Evolutionary conservation across 1,140 invertebrate species (phyloP), one percentile per base, ranked within the genome.

Genomic region (Bombus turneri): DNA sequence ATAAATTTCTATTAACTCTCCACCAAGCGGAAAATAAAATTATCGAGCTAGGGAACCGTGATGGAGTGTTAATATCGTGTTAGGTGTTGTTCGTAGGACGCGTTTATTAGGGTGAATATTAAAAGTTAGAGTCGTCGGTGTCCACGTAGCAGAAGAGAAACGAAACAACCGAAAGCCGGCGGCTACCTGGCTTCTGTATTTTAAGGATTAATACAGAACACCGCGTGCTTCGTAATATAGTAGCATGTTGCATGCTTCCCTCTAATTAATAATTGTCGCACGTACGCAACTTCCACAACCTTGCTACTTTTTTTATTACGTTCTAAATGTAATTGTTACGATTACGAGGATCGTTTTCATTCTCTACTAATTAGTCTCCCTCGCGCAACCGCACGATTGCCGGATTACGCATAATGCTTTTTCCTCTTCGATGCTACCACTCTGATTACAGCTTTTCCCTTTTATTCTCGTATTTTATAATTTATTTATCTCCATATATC

Each of bases 191-290:
- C 41, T 73, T 31, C n/a, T 37, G 78, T 79, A 41, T 75, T 85
- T 81, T 47, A 53, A 68, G 62, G 71, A 81, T 85, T 75, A 81
- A 81, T 74, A 68, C 4, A 3, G n/a, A 69, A 57, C 72, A 68
- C 4, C 71, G 66, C 47, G 66, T 41, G 81, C 59, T 57, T 37
- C 3, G 81, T 39, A 77, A 83, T 77, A 73, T 77, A 73, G 34
- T 31, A 41, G 85, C 79, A 86, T 34, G 84, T 31, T 59, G 74
- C 66, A 86, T 62, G 81, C 28, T 57, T 53, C 66, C 25, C 18
- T 34, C 69, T 83, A 78, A 83, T 86, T 86, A 83, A 86, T 59
- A 79, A 81, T 59, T 75, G 79, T 82, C 71, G 73, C 62, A 83
- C n/a, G 53, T 41, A 69, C 62, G 77, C 57, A 43, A 43, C 28